Evolutionary conservation across 2,888 invertebrate species (phyloP), one percentile per base, ranked within the genome.

Genomic region (Luffia ferchaultella): DNA sequence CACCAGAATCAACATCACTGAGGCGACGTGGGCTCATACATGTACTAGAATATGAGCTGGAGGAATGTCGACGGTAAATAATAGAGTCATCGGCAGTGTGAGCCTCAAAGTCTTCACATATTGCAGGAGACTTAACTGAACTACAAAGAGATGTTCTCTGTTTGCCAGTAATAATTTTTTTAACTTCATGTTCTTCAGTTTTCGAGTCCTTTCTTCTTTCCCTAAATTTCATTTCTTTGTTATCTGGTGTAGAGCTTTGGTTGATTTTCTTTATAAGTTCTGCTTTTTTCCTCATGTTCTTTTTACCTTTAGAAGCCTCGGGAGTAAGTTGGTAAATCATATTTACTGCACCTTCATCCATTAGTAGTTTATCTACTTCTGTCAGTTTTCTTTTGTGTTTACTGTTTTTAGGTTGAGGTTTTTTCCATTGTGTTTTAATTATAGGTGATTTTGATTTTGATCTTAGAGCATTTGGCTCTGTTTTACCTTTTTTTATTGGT

Each of bases 311-410:
- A 16, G 75, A 71, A 42, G 82, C 82, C 62, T 84, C 84, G 44
- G 80, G 77, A 60, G 93, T 92, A 1, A 94, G 86, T 18, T 93
- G 90, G 63, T 92, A 93, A 43, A 95, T 80, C 89, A 95, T 91
- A 70, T 94, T 94, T 1, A 93, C 90, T 2, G 94, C 93, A 1
- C 95, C 94, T 66, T 95, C 95, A 67, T 95, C 95, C 76, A 91
- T 92, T 53, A 95, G 75, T 48, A 95, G 70, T 53, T 85, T 88
- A 62, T 93, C 93, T 49, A 95, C 86, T 76, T 95, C 95, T 17
- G 88, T 85, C 51, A 88, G 72, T 54, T 86, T 83, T 58, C 85
- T 87, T 55, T 87, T 86, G 62, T 87, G 87, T 63, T 76, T 68
- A 62, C 61, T 65, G 65, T 67, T 70, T 67, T 82, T 68, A 61